Evolutionary conservation across 2,888 invertebrate species (phyloP), one percentile per base, ranked within the genome.

Genomic region (Chloroclysta siterata): DNA sequence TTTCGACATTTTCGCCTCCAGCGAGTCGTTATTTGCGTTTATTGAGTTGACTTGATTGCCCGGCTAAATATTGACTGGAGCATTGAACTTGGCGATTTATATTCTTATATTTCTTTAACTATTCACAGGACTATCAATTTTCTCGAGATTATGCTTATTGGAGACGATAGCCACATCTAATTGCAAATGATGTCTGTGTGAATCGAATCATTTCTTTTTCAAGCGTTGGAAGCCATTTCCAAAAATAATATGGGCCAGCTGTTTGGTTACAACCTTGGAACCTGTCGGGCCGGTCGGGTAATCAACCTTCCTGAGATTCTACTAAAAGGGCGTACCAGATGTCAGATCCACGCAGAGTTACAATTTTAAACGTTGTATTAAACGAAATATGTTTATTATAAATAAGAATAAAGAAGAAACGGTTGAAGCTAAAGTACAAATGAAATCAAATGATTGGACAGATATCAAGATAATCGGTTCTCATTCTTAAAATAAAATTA

Each of bases 1-100:
- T 87, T 89, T 87, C 85, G 83, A 83, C 84, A 87, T 86, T 85
- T 87, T 84, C 80, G 84, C 86, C 77, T 77, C 79, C 70, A 78
- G 82, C 84, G 72, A 81, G 76, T 84, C 77, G 85, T 87, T 87
- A 83, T 87, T 86, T 83, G 83, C 84, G 82, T 85, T 87, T 87
- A 84, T 87, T 85, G 82, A 86, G 84, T 79, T 76, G 80, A 77
- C 79, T 81, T 83, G 82, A 87, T 85, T 83, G 82, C 84, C 81
- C 71, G 73, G 81, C 79, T 80, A 77, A 84, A 79, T 82, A 79
- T 84, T 81, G 82, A 83, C 76, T 80, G 74, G 89, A 84, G 82
- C 86, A 81, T 85, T 90, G 89, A 90, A 89, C 89, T 87, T 85
- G 75, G 71, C 70, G 71, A 76, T 80, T 83, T 76, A 72, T 75